A percentile compares a stretch with the other conserved stretches of the same genome.
phyloP scores from a whole-genome alignment of 35 echinoderm and acorn worm genomes.

The Anneissia japonica region DNA sequence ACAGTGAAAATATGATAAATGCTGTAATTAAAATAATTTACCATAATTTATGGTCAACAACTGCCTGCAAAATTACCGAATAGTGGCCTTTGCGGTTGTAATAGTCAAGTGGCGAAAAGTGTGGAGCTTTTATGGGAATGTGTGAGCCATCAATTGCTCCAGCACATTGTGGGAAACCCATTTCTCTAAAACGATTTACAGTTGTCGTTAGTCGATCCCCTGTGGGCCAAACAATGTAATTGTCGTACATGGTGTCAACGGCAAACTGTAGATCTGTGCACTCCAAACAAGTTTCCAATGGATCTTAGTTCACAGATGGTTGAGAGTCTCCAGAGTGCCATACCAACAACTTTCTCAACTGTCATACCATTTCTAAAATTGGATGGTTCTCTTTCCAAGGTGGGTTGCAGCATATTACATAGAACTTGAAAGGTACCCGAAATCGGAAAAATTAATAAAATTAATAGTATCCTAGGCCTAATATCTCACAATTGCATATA shows the following conservation, averaged over 20 bases:
- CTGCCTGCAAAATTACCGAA: constrained; percentile 38
- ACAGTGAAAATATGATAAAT: not conserved
- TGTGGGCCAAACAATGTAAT: constrained; percentile 6
- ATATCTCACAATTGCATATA: too few relatives aligned
- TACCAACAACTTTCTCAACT: not conserved
- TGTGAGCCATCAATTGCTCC: constrained; percentile 57
- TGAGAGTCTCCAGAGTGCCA: not conserved
- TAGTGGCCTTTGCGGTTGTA: constrained; percentile 50
- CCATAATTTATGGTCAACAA: constrained; percentile 47
- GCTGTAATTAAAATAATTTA: too few relatives aligned
- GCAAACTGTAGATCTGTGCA: not conserved
- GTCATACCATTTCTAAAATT: not conserved
- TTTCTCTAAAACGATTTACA: constrained; percentile 31
- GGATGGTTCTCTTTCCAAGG: not conserved
- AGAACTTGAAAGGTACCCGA: not conserved
- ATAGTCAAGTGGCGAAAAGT: constrained; percentile 17
- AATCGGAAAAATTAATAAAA: too few relatives aligned
- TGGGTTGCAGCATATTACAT: not conserved
- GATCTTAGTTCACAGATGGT: not conserved
- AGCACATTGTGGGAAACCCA: constrained; percentile 45
- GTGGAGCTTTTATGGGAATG: constrained; percentile 36
- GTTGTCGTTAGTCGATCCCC: constrained; percentile 5
- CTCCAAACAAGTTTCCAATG: not conserved
- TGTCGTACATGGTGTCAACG: not conserved
- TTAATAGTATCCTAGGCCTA: too few relatives aligned